These are phyloP conservation scores for Salmo trutta DNA, from an alignment of 2,797 vertebrate species.

Conservation along the genomic window DNA sequence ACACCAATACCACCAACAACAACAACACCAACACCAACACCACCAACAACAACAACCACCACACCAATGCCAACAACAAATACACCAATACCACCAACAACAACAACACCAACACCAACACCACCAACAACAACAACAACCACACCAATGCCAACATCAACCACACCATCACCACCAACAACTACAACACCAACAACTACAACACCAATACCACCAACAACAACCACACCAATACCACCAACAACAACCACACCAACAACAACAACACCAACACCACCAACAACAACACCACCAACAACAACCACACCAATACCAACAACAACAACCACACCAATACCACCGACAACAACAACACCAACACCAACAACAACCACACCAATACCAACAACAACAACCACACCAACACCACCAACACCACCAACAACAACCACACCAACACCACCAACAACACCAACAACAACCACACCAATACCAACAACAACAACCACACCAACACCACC, in stretches of 20 bases:
- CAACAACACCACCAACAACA: neutral
- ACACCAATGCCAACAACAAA: neutral
- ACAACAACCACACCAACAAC: neutral
- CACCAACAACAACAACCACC: neutral
- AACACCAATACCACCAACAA: neutral
- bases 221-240: neutral
- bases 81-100: neutral
- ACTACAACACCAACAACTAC: neutral
- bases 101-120: neutral
- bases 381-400: neutral
- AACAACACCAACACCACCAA: neutral
- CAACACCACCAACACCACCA: neutral
- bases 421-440: neutral
- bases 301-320: neutral
- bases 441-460: neutral
- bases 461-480: neutral
- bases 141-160: neutral
- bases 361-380: neutral
- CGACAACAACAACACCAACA: conserved; percentile 2
- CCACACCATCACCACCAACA: fast-evolving
- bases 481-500: conserved; percentile 1
- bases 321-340: fast-evolving
- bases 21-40: conserved; percentile 4
- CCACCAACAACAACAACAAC: neutral
- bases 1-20: neutral